Evolutionary conservation across 2,888 invertebrate species (phyloP).

Genomic region (Macrosiphum euphorbiae): DNA sequence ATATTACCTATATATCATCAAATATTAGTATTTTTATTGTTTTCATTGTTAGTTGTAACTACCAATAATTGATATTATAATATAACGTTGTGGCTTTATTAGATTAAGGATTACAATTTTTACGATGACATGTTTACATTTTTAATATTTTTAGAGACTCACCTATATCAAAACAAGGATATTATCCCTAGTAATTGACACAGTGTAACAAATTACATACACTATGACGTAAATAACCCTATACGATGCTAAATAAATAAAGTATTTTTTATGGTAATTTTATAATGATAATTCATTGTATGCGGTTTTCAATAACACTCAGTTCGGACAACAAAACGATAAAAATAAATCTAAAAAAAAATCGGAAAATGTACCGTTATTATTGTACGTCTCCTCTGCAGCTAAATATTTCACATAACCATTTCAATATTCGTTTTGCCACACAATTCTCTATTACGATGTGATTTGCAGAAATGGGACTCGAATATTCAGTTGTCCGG

Average conservation of each 20-base stretch:
- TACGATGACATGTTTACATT: no score
- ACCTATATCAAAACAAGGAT: no score
- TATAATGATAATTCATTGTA: background rate
- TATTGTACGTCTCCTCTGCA: background rate
- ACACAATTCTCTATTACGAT: background rate
- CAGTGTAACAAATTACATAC: background rate
- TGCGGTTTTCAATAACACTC: background rate
- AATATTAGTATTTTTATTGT: background rate
- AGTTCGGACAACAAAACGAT: background rate
- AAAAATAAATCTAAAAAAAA: background rate
- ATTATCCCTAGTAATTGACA: no score
- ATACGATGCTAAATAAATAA: background rate
- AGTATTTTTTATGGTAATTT: background rate
- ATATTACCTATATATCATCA: no score
- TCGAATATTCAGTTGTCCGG: background rate
- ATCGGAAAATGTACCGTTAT: background rate
- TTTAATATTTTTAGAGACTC: no score
- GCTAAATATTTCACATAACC: background rate
- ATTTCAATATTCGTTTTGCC: background rate
- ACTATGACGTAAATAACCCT: background rate
- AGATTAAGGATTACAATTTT: background rate
- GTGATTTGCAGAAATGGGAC: background rate
- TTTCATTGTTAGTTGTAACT: background rate
- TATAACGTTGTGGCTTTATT: background rate
- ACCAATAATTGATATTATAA: background rate